These are phyloP conservation scores for Gallinago undulata DNA, from an alignment of 2,113 vertebrate genomes.

Conservation along the genomic window DNA sequence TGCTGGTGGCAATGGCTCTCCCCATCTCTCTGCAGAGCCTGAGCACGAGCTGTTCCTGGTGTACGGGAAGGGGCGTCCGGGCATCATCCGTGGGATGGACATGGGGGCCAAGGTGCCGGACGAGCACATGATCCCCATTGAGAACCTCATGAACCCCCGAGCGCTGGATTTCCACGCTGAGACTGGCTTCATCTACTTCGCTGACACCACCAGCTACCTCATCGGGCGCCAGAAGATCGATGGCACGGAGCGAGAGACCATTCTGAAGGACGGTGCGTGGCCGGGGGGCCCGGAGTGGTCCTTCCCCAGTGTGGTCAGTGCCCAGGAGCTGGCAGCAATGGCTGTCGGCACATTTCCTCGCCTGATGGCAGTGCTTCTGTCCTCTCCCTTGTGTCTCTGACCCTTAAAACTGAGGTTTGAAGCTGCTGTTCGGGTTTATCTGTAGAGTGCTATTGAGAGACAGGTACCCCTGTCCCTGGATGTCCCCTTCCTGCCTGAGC, in stretches of 20 bases:
- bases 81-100: constrained; percentile 96
- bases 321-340: rapidly evolving
- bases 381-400: background rate
- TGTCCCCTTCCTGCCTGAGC: background rate
- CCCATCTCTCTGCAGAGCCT: constrained; percentile 74
- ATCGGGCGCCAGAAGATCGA: constrained; percentile 97
- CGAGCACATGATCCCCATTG: constrained; percentile 98
- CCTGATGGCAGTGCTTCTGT: rapidly evolving
- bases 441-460: background rate
- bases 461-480: background rate
- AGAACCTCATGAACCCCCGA: constrained; percentile 96
- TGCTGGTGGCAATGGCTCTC: background rate
- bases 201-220: constrained; percentile 94
- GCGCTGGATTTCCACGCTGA: constrained; percentile 94
- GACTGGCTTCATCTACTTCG: constrained; percentile 94
- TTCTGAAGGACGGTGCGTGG: constrained; percentile 89
- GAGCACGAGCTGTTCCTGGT: constrained; percentile 95
- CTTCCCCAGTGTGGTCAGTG: rapidly evolving
- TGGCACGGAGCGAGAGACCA: constrained; percentile 89
- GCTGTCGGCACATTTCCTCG: rapidly evolving
- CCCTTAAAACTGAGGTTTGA: background rate
- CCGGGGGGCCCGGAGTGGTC: rapidly evolving
- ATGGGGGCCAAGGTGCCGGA: constrained; percentile 93
- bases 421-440: background rate
- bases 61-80: constrained; percentile 93